Base-by-base conservation (phyloP, 2,888 invertebrate genomes). In the Dryadula phaetusa region DNA sequence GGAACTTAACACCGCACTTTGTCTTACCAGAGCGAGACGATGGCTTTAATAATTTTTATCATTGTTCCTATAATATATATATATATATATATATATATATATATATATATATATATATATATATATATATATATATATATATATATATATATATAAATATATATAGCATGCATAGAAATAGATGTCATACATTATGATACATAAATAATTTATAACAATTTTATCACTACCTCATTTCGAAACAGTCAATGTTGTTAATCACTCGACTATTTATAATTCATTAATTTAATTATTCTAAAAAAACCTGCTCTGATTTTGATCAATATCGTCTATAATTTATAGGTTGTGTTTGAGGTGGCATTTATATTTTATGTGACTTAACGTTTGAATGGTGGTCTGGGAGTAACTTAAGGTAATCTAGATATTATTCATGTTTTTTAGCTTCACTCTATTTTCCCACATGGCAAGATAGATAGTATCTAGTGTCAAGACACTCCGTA, bases 191-290 rank as follows among this genome's bases (percentile, higher is more conserved):
- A 37, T 68, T 71, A 64, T 76, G 76, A 79, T 80, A 82, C 79
- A 79, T 70, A 78, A 81, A 82, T 82, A 72, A 74, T 72, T 77
- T 79, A 66, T 76, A 80, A 81, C 77, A 81, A 80, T 82, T 77
- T 72, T 65, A 74, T 70, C 72, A 73, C 72, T 74, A 75, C 75
- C 72, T 74, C 73, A 75, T 77, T 75, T 65, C 64, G 52, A 58
- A 40, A 64, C 56, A 56, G 22, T 22, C 37, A 40, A 47, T 20
- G 46, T 34, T 8, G 53, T 46, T 54, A 47, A 22, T 47, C 37
- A 40, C 18, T 58, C 2, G 3, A 28, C 3, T 18, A 62, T 62
- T 62, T 62, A 62, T 61, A 62, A 62, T 20, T 53, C 10, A 20
- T 61, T 54, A 62, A 16, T 58, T 64, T 65, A 67, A 67, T 64